Evolutionary conservation across 64 coral and sea anemone genomes (phyloP).

Genomic region (Catalaphyllia jardinei): DNA sequence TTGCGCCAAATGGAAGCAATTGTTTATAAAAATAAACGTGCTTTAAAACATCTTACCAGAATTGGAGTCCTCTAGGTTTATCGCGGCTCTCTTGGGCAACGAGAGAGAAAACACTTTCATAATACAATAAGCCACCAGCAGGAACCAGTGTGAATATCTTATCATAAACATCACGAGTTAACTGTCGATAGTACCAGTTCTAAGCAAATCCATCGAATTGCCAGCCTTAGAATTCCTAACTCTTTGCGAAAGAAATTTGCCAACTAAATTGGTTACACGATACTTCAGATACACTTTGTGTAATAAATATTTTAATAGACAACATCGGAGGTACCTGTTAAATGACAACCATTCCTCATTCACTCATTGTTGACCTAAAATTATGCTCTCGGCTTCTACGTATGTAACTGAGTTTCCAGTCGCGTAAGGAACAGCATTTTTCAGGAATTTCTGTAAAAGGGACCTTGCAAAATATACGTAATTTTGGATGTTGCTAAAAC

Average conservation of each 20-base stretch:
- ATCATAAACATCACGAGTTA: not conserved
- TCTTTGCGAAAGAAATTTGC: not conserved
- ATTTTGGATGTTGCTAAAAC: too few species aligned
- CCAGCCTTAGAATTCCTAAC: not conserved
- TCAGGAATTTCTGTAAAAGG: too few species aligned
- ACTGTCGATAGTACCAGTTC: not conserved
- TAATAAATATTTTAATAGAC: constrained; percentile 30
- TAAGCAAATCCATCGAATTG: not conserved
- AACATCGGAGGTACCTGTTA: constrained; percentile 8
- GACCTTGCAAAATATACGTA: too few species aligned
- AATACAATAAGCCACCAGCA: not conserved
- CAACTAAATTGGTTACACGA: not conserved
- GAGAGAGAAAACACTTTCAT: not conserved
- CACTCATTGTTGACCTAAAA: too few species aligned
- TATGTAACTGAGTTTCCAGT: too few species aligned
- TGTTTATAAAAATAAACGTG: not conserved
- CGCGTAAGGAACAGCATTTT: too few species aligned
- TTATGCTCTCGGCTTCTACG: too few species aligned
- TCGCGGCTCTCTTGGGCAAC: not conserved
- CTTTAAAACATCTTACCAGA: not conserved
- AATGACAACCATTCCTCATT: not conserved
- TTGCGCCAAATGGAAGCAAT: too few species aligned
- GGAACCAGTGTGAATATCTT: not conserved
- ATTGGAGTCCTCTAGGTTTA: not conserved
- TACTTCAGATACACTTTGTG: not conserved